Evolutionary conservation across 1,140 invertebrate genomes (phyloP).

Genomic region (Chlorops oryzae): DNA sequence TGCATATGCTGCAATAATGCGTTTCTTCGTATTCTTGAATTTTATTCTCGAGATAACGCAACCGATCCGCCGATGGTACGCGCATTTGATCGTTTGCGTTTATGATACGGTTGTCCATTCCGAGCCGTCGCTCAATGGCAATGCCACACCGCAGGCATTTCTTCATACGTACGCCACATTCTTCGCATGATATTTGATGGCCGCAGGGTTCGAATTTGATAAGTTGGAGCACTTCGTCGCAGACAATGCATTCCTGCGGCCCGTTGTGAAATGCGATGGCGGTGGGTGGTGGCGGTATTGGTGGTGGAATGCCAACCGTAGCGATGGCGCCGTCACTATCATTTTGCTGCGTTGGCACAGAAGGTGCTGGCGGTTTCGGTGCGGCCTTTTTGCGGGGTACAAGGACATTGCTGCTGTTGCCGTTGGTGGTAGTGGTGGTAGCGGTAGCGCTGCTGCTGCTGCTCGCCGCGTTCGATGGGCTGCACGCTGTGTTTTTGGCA

Average conservation of each 20-base stretch:
- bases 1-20: conserved; percentile 72
- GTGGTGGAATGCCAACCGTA: neutral
- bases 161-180: conserved; percentile 73
- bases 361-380: conserved; percentile 30
- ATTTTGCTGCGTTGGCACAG: conserved; percentile 2
- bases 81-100: conserved; percentile 42
- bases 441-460: conserved; percentile 2
- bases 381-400: conserved; percentile 43
- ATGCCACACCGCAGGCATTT: conserved; percentile 69
- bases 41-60: conserved; percentile 74
- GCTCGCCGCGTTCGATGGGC: no score
- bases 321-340: neutral
- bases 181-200: conserved; percentile 68
- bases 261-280: conserved; percentile 16
- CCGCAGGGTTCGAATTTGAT: conserved; percentile 61
- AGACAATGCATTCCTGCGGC: conserved; percentile 64
- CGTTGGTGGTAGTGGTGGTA: conserved; percentile 6
- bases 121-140: conserved; percentile 53
- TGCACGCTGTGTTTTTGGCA: neutral
- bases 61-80: conserved; percentile 55
- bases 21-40: conserved; percentile 84
- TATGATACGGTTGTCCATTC: conserved; percentile 25
- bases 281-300: neutral
- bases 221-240: conserved; percentile 64
- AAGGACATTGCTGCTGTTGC: conserved; percentile 33